Evolutionary conservation across 2,888 invertebrate species (phyloP).

Genomic region (Melinopterus prodromus): DNA sequence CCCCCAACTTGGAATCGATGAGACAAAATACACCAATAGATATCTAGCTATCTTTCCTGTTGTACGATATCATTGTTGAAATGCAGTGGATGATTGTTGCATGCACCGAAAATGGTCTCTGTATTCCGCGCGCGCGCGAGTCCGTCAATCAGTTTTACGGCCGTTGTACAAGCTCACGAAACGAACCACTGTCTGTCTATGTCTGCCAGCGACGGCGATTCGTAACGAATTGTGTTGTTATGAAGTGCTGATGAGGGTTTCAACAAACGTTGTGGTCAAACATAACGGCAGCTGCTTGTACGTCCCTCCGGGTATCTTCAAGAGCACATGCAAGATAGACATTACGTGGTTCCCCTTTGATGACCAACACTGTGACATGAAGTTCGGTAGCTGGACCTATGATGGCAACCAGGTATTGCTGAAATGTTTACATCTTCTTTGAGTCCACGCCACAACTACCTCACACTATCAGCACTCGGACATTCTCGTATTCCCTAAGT

Average conservation of each 20-base stretch:
- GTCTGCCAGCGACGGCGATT: slow-evolving; percentile 46
- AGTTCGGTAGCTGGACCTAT: slow-evolving; percentile 99
- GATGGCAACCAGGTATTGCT: slow-evolving; percentile 90
- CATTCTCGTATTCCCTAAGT: slow-evolving; percentile 17
- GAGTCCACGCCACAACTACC: slow-evolving; percentile 45
- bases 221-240: slow-evolving; percentile 60
- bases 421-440: slow-evolving; percentile 52
- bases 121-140: slow-evolving; percentile 43
- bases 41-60: slow-evolving; percentile 41
- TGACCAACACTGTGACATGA: slow-evolving; percentile 99
- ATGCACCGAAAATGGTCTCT: slow-evolving; percentile 46
- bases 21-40: slow-evolving; percentile 8
- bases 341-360: slow-evolving; percentile 99
- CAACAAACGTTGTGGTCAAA: slow-evolving; percentile 98
- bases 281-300: slow-evolving; percentile 98
- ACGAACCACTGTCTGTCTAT: slow-evolving; percentile 44
- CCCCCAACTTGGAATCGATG: slow-evolving; percentile 33
- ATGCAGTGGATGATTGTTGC: slow-evolving; percentile 56
- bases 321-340: slow-evolving; percentile 99
- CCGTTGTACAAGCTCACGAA: slow-evolving; percentile 30
- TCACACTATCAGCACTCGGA: slow-evolving; percentile 37
- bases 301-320: slow-evolving; percentile 99
- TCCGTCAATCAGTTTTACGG: slow-evolving; percentile 13
- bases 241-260: slow-evolving; percentile 99
- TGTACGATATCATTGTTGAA: slow-evolving; percentile 49